These are phyloP conservation scores for Hippocampus guttulatus DNA, from an alignment of 2,113 vertebrate genomes.

Conservation along the genomic window DNA sequence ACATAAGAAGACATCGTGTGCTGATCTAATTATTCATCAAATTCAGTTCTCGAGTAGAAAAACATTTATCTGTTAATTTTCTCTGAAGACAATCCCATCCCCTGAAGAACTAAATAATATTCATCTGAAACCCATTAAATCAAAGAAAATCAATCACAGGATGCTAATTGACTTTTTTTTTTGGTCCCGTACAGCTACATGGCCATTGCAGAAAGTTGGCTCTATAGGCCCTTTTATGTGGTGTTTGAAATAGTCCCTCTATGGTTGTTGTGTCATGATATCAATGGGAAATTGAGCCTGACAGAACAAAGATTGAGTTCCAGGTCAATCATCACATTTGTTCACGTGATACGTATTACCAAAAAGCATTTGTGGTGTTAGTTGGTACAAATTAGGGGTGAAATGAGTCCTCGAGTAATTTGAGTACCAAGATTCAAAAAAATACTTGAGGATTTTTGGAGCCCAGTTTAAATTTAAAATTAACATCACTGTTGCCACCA, in stretches of 20 bases:
- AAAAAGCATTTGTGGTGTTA: too few species aligned
- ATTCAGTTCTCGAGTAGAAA: conserved; percentile 29
- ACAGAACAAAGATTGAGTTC: neutral
- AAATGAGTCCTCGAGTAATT: too few species aligned
- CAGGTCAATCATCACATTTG: neutral
- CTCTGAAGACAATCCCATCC: conserved; percentile 4
- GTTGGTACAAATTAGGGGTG: too few species aligned
- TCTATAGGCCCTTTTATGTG: neutral
- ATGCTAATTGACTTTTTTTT: neutral
- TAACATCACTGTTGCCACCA: too few species aligned
- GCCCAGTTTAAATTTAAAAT: too few species aligned
- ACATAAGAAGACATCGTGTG: conserved; percentile 12
- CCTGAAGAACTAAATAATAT: neutral
- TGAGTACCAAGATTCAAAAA: too few species aligned
- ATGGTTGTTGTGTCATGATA: neutral
- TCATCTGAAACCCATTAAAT: neutral
- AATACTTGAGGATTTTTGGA: too few species aligned
- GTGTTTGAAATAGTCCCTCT: neutral
- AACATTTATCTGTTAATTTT: conserved; percentile 2
- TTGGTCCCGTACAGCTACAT: neutral
- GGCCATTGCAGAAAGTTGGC: neutral
- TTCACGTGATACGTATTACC: too few species aligned
- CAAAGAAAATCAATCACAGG: neutral
- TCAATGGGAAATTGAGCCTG: neutral
- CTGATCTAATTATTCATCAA: conserved; percentile 33